A percentile compares a stretch with the other conserved stretches of the same genome.
phyloP scores from a whole-genome alignment of 2,888 invertebrate species.

The Alitta virens region DNA sequence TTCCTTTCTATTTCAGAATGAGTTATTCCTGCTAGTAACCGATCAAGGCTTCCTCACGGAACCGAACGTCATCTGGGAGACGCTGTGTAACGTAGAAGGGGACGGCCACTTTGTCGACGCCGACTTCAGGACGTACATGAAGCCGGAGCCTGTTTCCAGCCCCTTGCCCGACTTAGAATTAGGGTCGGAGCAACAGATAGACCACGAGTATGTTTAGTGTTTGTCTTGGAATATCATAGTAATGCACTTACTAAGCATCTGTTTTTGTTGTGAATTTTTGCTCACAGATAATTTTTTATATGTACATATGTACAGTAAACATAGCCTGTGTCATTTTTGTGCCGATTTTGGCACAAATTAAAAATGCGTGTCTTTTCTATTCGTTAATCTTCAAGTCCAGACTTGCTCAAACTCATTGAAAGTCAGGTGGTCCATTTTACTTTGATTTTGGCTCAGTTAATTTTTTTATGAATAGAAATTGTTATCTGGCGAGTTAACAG shows the following conservation, averaged over 20 bases:
- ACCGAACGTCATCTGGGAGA: conserved; percentile 63
- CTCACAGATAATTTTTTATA: background rate
- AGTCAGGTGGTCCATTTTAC: too few species aligned
- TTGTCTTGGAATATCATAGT: too few species aligned
- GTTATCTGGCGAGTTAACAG: too few species aligned
- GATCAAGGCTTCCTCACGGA: conserved; percentile 63
- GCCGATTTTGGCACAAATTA: too few species aligned
- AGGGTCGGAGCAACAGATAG: conserved; percentile 56
- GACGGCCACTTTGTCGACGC: conserved; percentile 62
- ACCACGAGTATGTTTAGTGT: conserved; percentile 60
- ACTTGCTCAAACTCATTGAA: too few species aligned
- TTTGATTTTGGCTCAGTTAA: too few species aligned
- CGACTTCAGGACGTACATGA: conserved; percentile 55
- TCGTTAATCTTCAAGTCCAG: too few species aligned
- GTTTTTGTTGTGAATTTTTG: background rate
- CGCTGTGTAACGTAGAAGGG: conserved; percentile 61
- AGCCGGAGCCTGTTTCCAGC: conserved; percentile 12
- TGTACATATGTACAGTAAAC: too few species aligned
- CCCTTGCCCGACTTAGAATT: conserved; percentile 18
- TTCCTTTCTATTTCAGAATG: conserved; percentile 30
- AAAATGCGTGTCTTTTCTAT: too few species aligned
- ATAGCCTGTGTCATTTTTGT: too few species aligned
- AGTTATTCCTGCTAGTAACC: conserved; percentile 62
- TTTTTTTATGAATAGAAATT: too few species aligned
- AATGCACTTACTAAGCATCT: too few species aligned